Conservation (phyloP, 2,888 invertebrate genomes). For the Megastigmus dorsalis region DNA sequence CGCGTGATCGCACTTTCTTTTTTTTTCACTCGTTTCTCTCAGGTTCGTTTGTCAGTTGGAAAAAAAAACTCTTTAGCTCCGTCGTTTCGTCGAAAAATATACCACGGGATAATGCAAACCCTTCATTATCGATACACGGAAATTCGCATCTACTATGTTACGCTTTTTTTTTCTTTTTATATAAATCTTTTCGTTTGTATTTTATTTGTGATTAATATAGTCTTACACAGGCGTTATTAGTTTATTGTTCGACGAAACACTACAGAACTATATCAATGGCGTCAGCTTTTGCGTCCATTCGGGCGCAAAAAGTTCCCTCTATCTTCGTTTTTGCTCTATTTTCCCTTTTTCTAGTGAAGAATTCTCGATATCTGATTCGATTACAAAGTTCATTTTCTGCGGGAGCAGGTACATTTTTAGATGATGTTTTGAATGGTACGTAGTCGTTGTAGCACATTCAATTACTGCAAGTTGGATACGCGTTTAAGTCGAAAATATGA, state of each 20-base stretch:
- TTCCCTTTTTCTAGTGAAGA: neutral
- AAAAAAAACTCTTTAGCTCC: too few species aligned
- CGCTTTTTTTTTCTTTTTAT: conserved; percentile 9
- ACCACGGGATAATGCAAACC: conserved; percentile 12
- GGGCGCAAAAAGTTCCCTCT: neutral
- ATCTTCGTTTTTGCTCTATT: neutral
- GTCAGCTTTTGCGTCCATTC: conserved; percentile 1
- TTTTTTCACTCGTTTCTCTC: neutral
- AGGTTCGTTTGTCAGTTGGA: neutral
- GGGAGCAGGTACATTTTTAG: conserved; percentile 18
- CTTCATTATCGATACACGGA: neutral
- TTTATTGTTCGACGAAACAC: conserved; percentile 41
- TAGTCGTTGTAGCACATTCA: too few species aligned
- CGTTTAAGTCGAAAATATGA: too few species aligned
- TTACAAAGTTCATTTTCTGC: neutral
- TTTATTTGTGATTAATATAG: conserved; percentile 16
- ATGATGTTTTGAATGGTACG: too few species aligned
- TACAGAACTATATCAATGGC: conserved; percentile 23
- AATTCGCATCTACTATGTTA: neutral
- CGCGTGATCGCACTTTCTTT: neutral
- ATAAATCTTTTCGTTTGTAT: neutral
- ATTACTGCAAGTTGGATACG: too few species aligned
- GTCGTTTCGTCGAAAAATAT: conserved; percentile 36
- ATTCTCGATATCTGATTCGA: neutral
- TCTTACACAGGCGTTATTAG: conserved; percentile 12